Conservation (phyloP, 2,113 vertebrate species). For the Anthoscopus minutus region DNA sequence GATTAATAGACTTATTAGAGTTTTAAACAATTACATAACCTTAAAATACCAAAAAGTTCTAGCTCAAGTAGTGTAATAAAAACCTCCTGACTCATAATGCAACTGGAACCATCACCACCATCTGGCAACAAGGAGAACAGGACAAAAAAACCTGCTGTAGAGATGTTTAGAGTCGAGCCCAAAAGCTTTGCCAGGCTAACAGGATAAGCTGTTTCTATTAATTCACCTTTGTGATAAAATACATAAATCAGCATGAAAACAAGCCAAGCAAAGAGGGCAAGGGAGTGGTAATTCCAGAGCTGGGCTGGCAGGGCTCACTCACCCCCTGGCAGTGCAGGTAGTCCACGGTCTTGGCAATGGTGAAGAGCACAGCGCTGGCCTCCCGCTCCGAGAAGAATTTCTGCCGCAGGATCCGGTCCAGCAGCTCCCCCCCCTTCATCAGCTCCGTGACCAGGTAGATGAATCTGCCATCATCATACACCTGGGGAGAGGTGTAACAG, state of each 20-base stretch:
- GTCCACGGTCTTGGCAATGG: conserved; percentile 92
- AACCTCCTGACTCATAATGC: background rate
- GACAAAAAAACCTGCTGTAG: background rate
- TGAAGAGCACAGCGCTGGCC: conserved; percentile 90
- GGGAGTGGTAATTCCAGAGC: background rate
- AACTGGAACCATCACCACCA: background rate
- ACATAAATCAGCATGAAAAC: background rate
- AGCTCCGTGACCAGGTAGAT: conserved; percentile 93
- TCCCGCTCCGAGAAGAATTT: conserved; percentile 95
- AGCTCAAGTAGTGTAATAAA: background rate
- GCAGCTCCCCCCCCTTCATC: conserved; percentile 95
- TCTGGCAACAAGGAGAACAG: background rate
- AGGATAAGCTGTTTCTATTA: background rate
- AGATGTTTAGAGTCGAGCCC: background rate
- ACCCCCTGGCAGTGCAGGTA: conserved; percentile 98
- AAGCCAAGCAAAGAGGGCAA: background rate
- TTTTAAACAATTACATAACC: background rate
- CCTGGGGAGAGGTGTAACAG: conserved; percentile 67
- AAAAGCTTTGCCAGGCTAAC: background rate
- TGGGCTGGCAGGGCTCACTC: conserved; percentile 25
- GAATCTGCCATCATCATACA: conserved; percentile 91
- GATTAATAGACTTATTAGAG: background rate
- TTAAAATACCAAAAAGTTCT: background rate
- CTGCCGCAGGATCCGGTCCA: conserved; percentile 91
- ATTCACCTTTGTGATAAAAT: background rate